These are phyloP conservation scores for Phylloscopus collybita DNA, from an alignment of 2,797 vertebrate species.

Conservation along the genomic window DNA sequence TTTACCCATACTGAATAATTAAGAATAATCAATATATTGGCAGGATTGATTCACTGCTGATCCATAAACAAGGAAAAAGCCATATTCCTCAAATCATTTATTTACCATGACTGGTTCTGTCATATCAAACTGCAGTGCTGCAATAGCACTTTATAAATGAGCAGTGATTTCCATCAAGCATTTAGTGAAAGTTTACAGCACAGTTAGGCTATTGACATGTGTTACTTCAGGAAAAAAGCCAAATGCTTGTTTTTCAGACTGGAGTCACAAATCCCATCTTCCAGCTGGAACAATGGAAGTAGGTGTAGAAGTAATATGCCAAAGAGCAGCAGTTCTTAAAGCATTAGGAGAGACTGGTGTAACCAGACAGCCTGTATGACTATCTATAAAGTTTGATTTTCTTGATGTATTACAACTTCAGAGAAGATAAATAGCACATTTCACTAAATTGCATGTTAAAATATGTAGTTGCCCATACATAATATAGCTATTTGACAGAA, in stretches of 20 bases:
- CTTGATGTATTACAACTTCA: constrained; percentile 13
- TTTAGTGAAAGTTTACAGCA: constrained; percentile 12
- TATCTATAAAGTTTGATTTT: neutral
- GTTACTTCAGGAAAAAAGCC: neutral
- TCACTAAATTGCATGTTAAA: constrained; percentile 15
- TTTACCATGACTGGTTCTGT: neutral
- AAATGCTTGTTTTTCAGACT: neutral
- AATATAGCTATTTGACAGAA: constrained; percentile 14
- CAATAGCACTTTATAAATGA: neutral
- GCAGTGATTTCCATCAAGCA: neutral
- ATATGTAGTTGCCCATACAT: neutral
- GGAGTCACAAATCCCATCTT: neutral
- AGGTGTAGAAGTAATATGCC: neutral
- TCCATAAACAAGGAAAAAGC: neutral
- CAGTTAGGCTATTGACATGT: neutral
- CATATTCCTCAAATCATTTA: neutral
- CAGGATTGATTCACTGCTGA: constrained; percentile 14
- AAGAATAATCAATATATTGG: constrained; percentile 52
- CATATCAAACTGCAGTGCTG: neutral
- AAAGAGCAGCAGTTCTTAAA: neutral
- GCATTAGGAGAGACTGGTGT: neutral
- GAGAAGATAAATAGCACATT: constrained; percentile 1
- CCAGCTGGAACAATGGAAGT: neutral
- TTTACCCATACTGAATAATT: constrained; percentile 4
- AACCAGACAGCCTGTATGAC: neutral